Conservation (phyloP, 2,113 vertebrate species). For the Mastomys coucha region DNA sequence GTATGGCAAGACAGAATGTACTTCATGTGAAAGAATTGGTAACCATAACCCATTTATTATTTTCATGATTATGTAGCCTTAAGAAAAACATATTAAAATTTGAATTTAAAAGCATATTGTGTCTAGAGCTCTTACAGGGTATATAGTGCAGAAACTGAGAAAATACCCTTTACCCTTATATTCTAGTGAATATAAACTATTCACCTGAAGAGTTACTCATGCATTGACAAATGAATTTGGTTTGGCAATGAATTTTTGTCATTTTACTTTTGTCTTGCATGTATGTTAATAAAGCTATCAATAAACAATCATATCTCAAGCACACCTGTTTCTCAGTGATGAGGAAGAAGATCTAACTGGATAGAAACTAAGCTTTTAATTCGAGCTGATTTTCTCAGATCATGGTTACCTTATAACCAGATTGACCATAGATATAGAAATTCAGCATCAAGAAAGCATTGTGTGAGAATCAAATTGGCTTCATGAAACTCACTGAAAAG, state of each 20-base stretch:
- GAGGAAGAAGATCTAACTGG: neutral
- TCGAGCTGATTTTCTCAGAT: neutral
- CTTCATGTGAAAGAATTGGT: neutral
- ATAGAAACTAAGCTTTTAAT: neutral
- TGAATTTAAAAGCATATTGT: constrained; percentile 16
- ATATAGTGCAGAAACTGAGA: neutral
- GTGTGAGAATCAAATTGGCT: neutral
- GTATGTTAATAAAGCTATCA: neutral
- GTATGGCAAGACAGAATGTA: neutral
- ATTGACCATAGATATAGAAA: neutral
- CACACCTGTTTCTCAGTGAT: neutral
- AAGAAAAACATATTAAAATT: constrained; percentile 3
- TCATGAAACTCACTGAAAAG: neutral
- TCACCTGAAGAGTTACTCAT: neutral
- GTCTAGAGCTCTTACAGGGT: neutral
- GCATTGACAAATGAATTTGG: neutral
- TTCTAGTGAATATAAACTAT: neutral
- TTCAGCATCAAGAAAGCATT: neutral
- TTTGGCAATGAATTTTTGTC: neutral
- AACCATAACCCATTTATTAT: neutral
- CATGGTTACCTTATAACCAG: neutral
- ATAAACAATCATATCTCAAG: neutral
- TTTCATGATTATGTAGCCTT: neutral
- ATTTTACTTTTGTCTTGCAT: neutral
- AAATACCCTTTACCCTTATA: constrained; percentile 1